Evolutionary conservation across 2,888 invertebrate genomes (phyloP), one percentile per base, ranked within the genome.

Genomic region (Lycophotia porphyrea): DNA sequence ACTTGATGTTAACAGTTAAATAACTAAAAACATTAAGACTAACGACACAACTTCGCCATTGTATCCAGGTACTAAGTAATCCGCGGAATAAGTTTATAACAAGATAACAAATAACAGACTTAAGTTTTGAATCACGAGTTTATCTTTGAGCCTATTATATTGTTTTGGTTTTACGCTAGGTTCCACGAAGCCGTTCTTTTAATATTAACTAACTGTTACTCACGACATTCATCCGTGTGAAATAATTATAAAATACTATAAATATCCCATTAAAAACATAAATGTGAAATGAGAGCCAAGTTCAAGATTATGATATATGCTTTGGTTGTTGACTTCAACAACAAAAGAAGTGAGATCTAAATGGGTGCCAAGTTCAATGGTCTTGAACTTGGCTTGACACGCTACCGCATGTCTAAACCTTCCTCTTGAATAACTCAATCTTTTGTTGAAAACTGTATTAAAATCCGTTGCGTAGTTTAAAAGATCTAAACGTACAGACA

Each of bases 1-100:
- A 66, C 27, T 61, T 69, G 69, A 27, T 80, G 31, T 61, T 34
- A 81, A 52, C 82, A 60, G 76, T 69, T 31, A 65, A 65, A 76
- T 65, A 68, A 68, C 49, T 76, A n/a, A 15, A 52, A 81, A 76
- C 76, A 66, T 81, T 68, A 63, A 60, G 58, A 76, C 64, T 81
- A 76, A 81, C 76, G 65, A 66, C 31, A 60, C 21, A 80, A 80
- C 80, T 80, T 80, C 1, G 0, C 60, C 76, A 70, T 82, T 82
- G 76, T 80, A 55, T 44, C 55, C 31, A 24, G 27, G 76, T 52
- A 79, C 63, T 79, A 34, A 58, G 82, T 52, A 81, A 79, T 76
- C 82, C 68, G 18, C 52, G 61, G 82, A 64, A 81, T 60, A 80
- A 80, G 52, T 80, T 80, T 39, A 15, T 60, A 81, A 82, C 64